Conservation (phyloP, 2,888 invertebrate species). For the Onthophagus sagittarius region DNA sequence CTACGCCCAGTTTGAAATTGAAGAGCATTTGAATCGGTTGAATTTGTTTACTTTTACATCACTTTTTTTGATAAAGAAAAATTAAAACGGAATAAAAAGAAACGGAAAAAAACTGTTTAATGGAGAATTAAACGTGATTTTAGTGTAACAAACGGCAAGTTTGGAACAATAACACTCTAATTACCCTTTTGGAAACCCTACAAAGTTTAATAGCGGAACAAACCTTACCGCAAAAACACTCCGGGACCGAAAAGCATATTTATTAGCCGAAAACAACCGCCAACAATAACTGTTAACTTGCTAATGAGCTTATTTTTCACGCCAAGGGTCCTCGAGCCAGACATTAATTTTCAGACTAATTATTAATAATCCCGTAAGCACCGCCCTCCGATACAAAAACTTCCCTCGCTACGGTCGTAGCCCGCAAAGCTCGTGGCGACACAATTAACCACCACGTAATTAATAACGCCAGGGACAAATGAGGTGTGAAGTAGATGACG, state of each 20-base stretch:
- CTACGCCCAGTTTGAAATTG: background rate
- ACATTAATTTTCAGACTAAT: background rate
- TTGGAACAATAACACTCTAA: background rate
- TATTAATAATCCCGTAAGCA: background rate
- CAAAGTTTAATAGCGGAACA: too few species aligned
- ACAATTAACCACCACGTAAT: background rate
- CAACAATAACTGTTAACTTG: background rate
- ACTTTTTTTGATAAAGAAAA: too few species aligned
- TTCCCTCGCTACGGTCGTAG: background rate
- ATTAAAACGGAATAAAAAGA: too few species aligned
- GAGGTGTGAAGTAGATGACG: background rate
- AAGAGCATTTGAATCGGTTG: background rate
- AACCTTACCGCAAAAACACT: too few species aligned
- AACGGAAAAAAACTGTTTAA: too few species aligned
- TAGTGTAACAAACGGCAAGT: background rate
- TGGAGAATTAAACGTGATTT: too few species aligned
- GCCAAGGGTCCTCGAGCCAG: background rate
- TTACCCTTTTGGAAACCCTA: background rate
- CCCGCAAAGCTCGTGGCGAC: background rate
- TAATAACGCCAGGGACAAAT: background rate
- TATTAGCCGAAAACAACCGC: background rate
- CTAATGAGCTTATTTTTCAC: background rate
- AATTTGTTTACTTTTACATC: background rate
- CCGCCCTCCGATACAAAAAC: background rate
- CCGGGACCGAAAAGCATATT: background rate